These are phyloP conservation scores for Drosophila kurseongensis DNA, from an alignment of 1,140 invertebrate genomes.

Conservation along the genomic window DNA sequence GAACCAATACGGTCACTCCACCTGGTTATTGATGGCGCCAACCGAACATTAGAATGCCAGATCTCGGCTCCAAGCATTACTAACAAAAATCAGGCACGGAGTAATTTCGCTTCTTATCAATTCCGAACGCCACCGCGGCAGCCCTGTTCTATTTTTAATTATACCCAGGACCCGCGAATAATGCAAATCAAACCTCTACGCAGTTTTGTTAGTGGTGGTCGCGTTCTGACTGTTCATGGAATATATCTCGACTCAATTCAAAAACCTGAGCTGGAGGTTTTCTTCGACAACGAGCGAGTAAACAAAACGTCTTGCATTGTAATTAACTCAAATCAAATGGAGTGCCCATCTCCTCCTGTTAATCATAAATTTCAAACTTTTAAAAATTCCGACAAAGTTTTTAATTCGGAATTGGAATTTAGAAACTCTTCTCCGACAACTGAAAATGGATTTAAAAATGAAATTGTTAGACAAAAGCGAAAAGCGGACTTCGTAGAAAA, in stretches of 20 bases:
- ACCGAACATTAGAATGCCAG: slow-evolving; percentile 88
- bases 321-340: slow-evolving; percentile 95
- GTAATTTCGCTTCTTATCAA: slow-evolving; percentile 44
- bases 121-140: slow-evolving; percentile 20
- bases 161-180: slow-evolving; percentile 96
- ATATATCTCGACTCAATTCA: slow-evolving; percentile 96
- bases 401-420: neutral
- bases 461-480: slow-evolving; percentile 9
- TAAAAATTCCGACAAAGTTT: slow-evolving; percentile 10
- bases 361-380: slow-evolving; percentile 86
- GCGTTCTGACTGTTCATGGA: slow-evolving; percentile 96
- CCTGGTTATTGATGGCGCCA: slow-evolving; percentile 93
- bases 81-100: slow-evolving; percentile 64
- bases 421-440: slow-evolving; percentile 4
- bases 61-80: slow-evolving; percentile 13
- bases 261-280: slow-evolving; percentile 92
- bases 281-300: slow-evolving; percentile 86
- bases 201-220: slow-evolving; percentile 95
- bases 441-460: slow-evolving; percentile 1
- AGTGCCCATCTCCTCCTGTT: slow-evolving; percentile 96
- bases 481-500: slow-evolving; percentile 28
- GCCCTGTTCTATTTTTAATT: slow-evolving; percentile 89
- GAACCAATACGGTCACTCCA: slow-evolving; percentile 87
- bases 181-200: slow-evolving; percentile 95
- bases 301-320: slow-evolving; percentile 94